Percentiles rank a stretch among this genome's conserved stretches.
Evolutionary conservation across 2,888 invertebrate species (phyloP).

Genomic region (Rutpela maculata): DNA sequence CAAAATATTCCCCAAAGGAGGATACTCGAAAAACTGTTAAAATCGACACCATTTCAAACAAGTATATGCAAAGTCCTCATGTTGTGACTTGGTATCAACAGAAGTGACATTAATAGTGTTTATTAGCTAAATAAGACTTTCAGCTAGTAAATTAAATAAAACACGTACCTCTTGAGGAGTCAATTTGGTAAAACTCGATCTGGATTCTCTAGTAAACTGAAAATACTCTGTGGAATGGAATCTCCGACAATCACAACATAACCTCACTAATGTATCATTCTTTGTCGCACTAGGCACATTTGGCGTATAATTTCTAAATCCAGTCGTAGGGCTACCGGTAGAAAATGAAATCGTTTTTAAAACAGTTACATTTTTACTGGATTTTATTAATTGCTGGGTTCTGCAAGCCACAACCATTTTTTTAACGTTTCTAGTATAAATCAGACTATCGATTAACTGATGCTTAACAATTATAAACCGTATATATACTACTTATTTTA

Average conservation of each 20-base stretch:
- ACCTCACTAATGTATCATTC: slow-evolving; percentile 55
- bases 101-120: no score
- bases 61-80: no score
- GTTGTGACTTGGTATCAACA: no score
- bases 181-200: slow-evolving; percentile 64
- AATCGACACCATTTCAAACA: no score
- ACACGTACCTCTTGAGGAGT: slow-evolving; percentile 71
- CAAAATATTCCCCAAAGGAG: no score
- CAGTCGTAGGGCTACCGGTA: slow-evolving; percentile 42
- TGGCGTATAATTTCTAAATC: slow-evolving; percentile 40
- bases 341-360: slow-evolving; percentile 58
- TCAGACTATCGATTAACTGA: not conserved
- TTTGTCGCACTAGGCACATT: slow-evolving; percentile 27
- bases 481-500: not conserved
- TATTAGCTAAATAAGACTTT: not conserved
- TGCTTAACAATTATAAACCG: not conserved
- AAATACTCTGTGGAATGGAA: slow-evolving; percentile 62
- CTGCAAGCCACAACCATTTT: slow-evolving; percentile 67
- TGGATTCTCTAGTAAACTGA: slow-evolving; percentile 61
- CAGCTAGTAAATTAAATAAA: not conserved
- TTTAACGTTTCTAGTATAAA: slow-evolving; percentile 32
- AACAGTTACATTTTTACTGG: slow-evolving; percentile 60
- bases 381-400: slow-evolving; percentile 63
- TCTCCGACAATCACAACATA: slow-evolving; percentile 58
- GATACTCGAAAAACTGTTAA: no score